These are phyloP conservation scores for Kryptolebias ocellatus DNA, from an alignment of 2,797 vertebrate species.

Conservation along the genomic window DNA sequence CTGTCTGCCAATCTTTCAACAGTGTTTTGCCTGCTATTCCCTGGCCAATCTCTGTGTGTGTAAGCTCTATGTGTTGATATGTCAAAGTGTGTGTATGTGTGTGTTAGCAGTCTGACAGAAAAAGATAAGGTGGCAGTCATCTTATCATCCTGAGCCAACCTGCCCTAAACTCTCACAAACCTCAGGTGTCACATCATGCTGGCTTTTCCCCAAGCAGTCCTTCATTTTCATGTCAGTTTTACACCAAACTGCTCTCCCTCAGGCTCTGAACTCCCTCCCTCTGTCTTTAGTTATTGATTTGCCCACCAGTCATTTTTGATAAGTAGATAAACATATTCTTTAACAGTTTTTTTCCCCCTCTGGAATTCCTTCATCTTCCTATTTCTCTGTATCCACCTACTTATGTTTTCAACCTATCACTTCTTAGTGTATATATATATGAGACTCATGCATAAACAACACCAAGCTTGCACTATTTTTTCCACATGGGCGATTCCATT, in stretches of 20 bases:
- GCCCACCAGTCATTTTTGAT: slow-evolving; percentile 38
- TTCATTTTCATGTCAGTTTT: slow-evolving; percentile 71
- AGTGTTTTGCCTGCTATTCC: slow-evolving; percentile 34
- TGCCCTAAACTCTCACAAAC: slow-evolving; percentile 59
- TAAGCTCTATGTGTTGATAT: slow-evolving; percentile 36
- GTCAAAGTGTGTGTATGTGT: slow-evolving; percentile 30
- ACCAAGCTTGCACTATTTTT: no score
- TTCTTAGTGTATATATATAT: background rate
- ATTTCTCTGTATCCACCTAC: slow-evolving; percentile 46
- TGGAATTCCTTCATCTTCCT: slow-evolving; percentile 41
- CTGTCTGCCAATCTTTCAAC: slow-evolving; percentile 58
- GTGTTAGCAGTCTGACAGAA: slow-evolving; percentile 63
- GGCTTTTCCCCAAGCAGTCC: slow-evolving; percentile 47
- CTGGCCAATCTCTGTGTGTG: slow-evolving; percentile 40
- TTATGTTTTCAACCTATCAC: slow-evolving; percentile 37
- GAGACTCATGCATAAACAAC: background rate
- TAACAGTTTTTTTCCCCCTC: slow-evolving; percentile 25
- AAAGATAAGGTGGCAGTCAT: slow-evolving; percentile 76
- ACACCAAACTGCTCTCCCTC: slow-evolving; percentile 41
- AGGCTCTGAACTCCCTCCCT: slow-evolving; percentile 24
- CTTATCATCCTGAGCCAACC: slow-evolving; percentile 68
- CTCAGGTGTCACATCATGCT: slow-evolving; percentile 62
- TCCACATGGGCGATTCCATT: no score
- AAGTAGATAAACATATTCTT: slow-evolving; percentile 43
- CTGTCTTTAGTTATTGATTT: slow-evolving; percentile 25